A percentile compares a stretch with the other conserved stretches of the same genome.
Evolutionary conservation across 2,888 invertebrate species (phyloP).

Genomic region (Willowsia nigromaculata): DNA sequence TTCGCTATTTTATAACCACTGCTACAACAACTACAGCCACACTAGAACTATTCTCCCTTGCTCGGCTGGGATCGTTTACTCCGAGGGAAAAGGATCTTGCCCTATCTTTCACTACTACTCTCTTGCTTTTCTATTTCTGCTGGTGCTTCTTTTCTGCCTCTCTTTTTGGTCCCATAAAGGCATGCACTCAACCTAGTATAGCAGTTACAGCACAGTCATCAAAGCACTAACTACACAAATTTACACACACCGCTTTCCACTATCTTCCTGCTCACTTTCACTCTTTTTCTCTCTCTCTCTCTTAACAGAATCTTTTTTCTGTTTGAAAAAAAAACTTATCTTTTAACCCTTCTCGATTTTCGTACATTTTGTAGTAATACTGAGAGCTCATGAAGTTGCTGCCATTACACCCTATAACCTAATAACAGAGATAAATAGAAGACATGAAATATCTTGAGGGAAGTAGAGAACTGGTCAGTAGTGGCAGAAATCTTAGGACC

Average conservation of each 20-base stretch:
- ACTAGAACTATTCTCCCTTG: conserved; percentile 28
- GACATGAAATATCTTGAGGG: conserved; percentile 1
- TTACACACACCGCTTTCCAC: conserved; percentile 54
- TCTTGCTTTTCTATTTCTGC: conserved; percentile 49
- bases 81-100: conserved; percentile 70
- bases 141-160: conserved; percentile 52
- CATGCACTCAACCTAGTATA: conserved; percentile 29
- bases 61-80: conserved; percentile 66
- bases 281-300: conserved; percentile 38
- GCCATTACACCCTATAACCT: conserved; percentile 42
- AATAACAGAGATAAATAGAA: neutral
- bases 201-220: conserved; percentile 49
- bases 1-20: conserved; percentile 46
- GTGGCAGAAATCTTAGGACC: neutral
- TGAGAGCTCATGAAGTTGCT: conserved; percentile 36
- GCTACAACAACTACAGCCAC: neutral
- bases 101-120: conserved; percentile 71
- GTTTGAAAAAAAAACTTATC: conserved; percentile 57
- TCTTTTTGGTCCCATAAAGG: conserved; percentile 39
- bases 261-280: conserved; percentile 43
- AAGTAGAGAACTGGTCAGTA: conserved; percentile 37
- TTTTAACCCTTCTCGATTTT: conserved; percentile 51
- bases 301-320: conserved; percentile 16
- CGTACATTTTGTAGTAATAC: conserved; percentile 13
- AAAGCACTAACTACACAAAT: conserved; percentile 51